These are phyloP conservation scores for Synanthedon formicaeformis DNA, from an alignment of 2,888 invertebrate species.

Conservation along the genomic window DNA sequence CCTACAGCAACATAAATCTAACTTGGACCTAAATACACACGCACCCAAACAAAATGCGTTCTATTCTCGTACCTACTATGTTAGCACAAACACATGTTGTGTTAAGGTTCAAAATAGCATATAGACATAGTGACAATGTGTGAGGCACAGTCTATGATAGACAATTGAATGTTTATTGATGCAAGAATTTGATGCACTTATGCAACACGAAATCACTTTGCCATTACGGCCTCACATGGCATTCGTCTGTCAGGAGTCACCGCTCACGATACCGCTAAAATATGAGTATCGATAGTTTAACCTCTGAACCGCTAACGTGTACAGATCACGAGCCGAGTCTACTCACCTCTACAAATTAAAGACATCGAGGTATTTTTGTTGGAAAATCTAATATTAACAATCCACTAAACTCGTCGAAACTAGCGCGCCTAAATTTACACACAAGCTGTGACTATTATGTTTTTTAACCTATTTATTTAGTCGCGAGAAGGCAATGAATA, in stretches of 20 bases:
- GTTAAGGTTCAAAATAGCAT: no score
- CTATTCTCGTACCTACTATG: no score
- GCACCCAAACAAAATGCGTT: no score
- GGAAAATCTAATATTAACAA: constrained; percentile 16
- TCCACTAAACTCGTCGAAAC: constrained; percentile 15
- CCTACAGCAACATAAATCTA: no score
- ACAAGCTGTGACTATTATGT: constrained; percentile 38
- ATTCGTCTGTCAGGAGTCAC: not conserved
- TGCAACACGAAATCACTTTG: not conserved
- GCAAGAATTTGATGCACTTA: not conserved
- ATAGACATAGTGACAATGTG: no score
- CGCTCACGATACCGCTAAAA: not conserved
- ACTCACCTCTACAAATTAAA: constrained; percentile 65
- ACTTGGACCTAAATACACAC: no score
- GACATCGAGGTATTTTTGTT: constrained; percentile 45
- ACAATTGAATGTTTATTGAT: no score
- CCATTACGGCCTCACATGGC: not conserved
- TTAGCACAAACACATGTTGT: no score
- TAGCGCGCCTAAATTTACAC: constrained; percentile 51
- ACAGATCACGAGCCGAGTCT: constrained; percentile 1
- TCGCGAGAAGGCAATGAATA: constrained; percentile 62
- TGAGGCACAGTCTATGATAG: no score
- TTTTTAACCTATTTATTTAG: constrained; percentile 24
- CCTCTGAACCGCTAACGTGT: not conserved
- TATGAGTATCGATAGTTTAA: not conserved